A percentile compares a stretch with the other conserved stretches of the same genome.
These are phyloP conservation scores for Neoseiulus cucumeris DNA, from an alignment of 1,140 invertebrate species.

Conservation along the genomic window DNA sequence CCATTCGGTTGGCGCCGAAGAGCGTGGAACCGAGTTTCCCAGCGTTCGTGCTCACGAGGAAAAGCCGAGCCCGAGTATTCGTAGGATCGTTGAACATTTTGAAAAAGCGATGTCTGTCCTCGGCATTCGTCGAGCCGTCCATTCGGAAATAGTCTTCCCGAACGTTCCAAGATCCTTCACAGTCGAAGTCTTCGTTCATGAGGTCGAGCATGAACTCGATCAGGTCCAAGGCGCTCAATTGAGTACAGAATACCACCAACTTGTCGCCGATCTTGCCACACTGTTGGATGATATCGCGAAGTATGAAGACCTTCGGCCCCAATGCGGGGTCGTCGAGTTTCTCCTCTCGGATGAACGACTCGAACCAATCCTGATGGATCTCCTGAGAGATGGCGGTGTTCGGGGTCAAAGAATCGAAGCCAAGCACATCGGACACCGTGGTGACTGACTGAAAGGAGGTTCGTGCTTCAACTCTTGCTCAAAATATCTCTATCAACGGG, in stretches of 20 bases:
- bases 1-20: slow-evolving; percentile 79
- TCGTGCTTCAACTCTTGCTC: no score
- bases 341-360: neutral
- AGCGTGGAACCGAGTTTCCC: slow-evolving; percentile 89
- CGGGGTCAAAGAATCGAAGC: neutral
- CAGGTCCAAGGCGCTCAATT: neutral
- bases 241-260: neutral
- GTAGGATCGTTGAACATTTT: slow-evolving; percentile 59
- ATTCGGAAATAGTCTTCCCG: slow-evolving; percentile 78
- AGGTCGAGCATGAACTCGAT: no score
- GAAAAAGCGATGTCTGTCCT: slow-evolving; percentile 52
- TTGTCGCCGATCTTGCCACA: neutral
- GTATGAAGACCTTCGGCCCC: neutral
- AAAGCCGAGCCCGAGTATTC: slow-evolving; percentile 56
- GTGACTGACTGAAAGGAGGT: no score
- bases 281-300: neutral
- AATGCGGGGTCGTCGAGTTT: neutral
- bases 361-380: neutral
- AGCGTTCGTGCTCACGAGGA: slow-evolving; percentile 85
- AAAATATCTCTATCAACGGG: no score
- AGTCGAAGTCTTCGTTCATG: no score
- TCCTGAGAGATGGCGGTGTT: neutral
- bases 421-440: neutral
- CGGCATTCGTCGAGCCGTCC: slow-evolving; percentile 62
- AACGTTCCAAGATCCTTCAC: no score